Evolutionary conservation across 2,797 vertebrate genomes (phyloP), one percentile per base, ranked within the genome.

Genomic region (Sphenopsis melanotis): DNA sequence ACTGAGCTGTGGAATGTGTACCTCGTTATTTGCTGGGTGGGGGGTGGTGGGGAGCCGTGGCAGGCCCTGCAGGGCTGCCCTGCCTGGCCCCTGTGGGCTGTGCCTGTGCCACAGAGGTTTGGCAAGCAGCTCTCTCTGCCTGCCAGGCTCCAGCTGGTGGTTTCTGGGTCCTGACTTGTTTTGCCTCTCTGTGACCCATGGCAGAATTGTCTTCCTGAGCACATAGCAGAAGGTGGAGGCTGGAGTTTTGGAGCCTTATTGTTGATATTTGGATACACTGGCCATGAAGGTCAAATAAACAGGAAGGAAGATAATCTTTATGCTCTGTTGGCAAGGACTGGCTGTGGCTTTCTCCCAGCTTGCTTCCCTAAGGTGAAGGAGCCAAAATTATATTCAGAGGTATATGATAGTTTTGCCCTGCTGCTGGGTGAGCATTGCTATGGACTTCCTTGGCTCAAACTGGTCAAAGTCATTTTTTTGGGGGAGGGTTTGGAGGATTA

Each of bases 111-210:
- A 90, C 34, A 12, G n/a, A 50, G 41, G 12, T 53, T 53, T 90
- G 93, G 74, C 87, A 87, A 68, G 64, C 23, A 49, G 56, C 72
- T 36, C 39, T 2, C 2, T 22, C 49, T 71, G 57, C 34, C 74
- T 91, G 74, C 78, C 78, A 72, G 63, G 23, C 60, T 95, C 1
- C 2, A 83, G 76, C 32, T 79, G 26, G 39, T 82, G 71, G 63
- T 78, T 91, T 69, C 71, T 89, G 77, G 66, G 59, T 94, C 39
- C 84, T 17, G 42, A 65, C 63, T 30, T 69, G 14, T 74, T 91
- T 87, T 74, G 68, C 36, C 18, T 74, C 6, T 59, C 66, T 44
- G 47, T 1, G 32, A 77, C 18, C 60, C 44, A 5, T n/a, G 37
- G 57, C 75, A 89, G 52, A 78, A 53, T 70, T 21, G 10, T 63